Evolutionary conservation across 2,888 invertebrate species (phyloP), one percentile per base, ranked within the genome.

Genomic region (Palloptera scutellata): DNA sequence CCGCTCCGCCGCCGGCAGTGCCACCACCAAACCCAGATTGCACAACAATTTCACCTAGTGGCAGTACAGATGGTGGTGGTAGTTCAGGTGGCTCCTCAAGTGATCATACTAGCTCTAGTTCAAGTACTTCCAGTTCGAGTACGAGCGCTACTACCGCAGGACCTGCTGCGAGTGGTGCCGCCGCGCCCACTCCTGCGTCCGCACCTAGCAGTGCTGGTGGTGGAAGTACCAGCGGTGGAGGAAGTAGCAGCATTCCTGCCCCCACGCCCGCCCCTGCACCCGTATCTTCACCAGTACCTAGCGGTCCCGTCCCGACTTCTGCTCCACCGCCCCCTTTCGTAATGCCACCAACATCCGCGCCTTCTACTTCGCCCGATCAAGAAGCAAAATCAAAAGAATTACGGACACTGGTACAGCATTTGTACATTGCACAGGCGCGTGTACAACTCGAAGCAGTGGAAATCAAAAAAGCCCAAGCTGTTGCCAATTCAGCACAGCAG

Each of bases 381-480:
- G 72, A 73, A n/a, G 65, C 20, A 3, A 73, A 73, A 48, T 17
- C 73, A 4, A 75, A 68, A 53, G 78, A 80, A 40, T 41, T 84
- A 58, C 79, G 79, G 43, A 75, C 68, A n/a, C 70, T 84, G 4
- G 77, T 84, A 12, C 84, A 84, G 62, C 82, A 83, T 60, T 69
- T 84, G 55, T 84, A 84, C 67, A 78, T 84, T 48, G 84, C 84
- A 2, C 84, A 84, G 73, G 84, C 84, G 1, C 78, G 85, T 54
- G 85, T 85, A 0, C 84, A 85, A 67, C 75, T 84, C 52, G 85
- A 85, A 74, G 84, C 84, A 1, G 77, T 78, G 0, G 85, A 85
- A 74, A 85, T 85, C 15, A 80, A 80, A 60, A 81, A 82, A 64
- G 80, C 84, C 0, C 84, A 85, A 66, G 77, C 81, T 0, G 76